Conservation (phyloP, 2,797 vertebrate species). For the Remorina albescens region DNA sequence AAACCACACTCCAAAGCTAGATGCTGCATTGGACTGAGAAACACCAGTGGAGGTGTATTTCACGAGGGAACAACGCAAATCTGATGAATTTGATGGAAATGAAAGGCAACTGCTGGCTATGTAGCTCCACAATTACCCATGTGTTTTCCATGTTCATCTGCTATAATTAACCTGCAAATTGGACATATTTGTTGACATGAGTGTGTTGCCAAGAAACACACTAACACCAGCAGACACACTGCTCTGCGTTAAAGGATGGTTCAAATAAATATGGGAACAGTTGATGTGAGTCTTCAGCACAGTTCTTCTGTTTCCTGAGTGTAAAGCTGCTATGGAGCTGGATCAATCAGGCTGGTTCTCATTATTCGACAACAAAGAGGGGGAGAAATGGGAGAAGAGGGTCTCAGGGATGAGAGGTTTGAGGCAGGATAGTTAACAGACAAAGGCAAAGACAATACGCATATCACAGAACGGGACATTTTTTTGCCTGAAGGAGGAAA, state of each 20-base stretch:
- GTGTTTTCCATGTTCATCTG: conserved; percentile 21
- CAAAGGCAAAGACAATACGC: neutral
- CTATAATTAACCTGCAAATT: conserved; percentile 39
- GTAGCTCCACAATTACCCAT: conserved; percentile 34
- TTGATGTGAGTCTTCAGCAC: conserved; percentile 34
- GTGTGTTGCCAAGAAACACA: conserved; percentile 37
- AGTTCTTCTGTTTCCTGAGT: conserved; percentile 62
- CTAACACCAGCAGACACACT: conserved; percentile 3
- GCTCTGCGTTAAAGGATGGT: conserved; percentile 42
- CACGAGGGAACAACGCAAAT: conserved; percentile 31
- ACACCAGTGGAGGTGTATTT: conserved; percentile 38
- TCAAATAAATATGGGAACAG: conserved; percentile 66
- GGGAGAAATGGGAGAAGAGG: neutral
- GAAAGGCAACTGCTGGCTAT: conserved; percentile 44
- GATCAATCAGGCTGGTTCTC: conserved; percentile 57
- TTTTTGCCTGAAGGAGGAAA: conserved; percentile 8
- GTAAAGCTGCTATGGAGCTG: conserved; percentile 26
- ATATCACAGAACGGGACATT: conserved; percentile 7
- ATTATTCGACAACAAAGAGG: conserved; percentile 55
- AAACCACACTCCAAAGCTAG: conserved; percentile 33
- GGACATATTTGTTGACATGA: conserved; percentile 20
- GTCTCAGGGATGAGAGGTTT: conserved; percentile 1
- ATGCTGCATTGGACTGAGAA: conserved; percentile 44
- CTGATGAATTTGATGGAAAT: conserved; percentile 51
- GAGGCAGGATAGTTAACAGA: conserved; percentile 9